A percentile compares a stretch with the other conserved stretches of the same genome.
Evolutionary conservation across 2,888 invertebrate species (phyloP).

Genomic region (Eueremaeus valkanovi): DNA sequence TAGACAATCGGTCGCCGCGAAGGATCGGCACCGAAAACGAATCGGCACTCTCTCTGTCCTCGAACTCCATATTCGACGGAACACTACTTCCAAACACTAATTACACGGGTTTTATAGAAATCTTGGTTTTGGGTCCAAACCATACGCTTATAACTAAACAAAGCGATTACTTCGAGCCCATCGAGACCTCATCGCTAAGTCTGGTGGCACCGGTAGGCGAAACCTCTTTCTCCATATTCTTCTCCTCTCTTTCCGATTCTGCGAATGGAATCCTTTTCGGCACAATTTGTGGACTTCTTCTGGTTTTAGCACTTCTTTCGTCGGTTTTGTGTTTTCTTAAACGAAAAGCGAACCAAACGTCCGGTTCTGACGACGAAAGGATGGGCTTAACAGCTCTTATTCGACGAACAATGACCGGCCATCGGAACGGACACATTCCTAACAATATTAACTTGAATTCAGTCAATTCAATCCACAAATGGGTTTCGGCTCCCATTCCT

Average conservation of each 20-base stretch:
- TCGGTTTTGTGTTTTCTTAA: slow-evolving; percentile 64
- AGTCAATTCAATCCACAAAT: slow-evolving; percentile 35
- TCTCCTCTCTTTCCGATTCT: slow-evolving; percentile 42
- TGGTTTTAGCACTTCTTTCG: slow-evolving; percentile 62
- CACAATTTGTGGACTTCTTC: slow-evolving; percentile 63
- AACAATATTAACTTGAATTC: slow-evolving; percentile 37
- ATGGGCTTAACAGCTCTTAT: slow-evolving; percentile 46
- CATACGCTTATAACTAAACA: slow-evolving; percentile 45
- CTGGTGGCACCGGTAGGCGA: neutral
- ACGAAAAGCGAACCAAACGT: slow-evolving; percentile 62
- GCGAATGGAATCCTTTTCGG: slow-evolving; percentile 56
- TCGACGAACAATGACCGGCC: slow-evolving; percentile 43
- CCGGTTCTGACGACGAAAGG: slow-evolving; percentile 55
- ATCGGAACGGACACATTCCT: slow-evolving; percentile 46
- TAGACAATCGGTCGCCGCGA: slow-evolving; percentile 41
- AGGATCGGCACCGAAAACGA: slow-evolving; percentile 41
- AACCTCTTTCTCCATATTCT: slow-evolving; percentile 39
- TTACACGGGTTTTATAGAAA: slow-evolving; percentile 79
- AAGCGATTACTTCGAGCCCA: slow-evolving; percentile 46
- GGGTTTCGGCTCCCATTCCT: slow-evolving; percentile 62
- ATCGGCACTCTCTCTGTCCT: slow-evolving; percentile 38
- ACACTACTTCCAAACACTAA: slow-evolving; percentile 69
- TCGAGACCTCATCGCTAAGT: slow-evolving; percentile 47
- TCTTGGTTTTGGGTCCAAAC: slow-evolving; percentile 63
- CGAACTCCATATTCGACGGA: slow-evolving; percentile 59